Evolutionary conservation across 2,113 vertebrate genomes (phyloP), one percentile per base, ranked within the genome.

Genomic region (Tenrec ecaudatus): DNA sequence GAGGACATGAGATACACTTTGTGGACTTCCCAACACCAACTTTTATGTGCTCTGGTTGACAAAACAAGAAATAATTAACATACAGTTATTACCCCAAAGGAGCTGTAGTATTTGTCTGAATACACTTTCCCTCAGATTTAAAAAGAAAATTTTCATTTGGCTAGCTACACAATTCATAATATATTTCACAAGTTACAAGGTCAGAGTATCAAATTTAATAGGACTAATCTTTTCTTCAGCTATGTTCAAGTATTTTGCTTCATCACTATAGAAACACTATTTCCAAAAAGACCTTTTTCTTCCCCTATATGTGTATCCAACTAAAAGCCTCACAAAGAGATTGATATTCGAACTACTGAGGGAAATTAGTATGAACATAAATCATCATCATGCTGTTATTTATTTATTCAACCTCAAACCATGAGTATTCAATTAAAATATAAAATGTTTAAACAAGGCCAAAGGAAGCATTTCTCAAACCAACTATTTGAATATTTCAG

Each of bases 401-500:
- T 91, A 60, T 7, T 38, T 82, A 2, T 82, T 89, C 85, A 53
- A 92, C 89, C 23, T 81, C 11, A 84, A n/a, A 29, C 3, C 16
- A 73, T 43, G 29, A 43, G 7, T 76, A 31, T 5, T 82, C 1
- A 22, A 80, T 78, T 95, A 23, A n/a, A 75, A 53, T 47, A 80
- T 40, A 53, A 75, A 93, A 38, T 22, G 31, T 90, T 82, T 19
- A 80, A 53, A 92, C 27, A 76, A 89, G n/a, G 79, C 76, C 75
- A 36, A 89, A 62, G 4, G 53, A 81, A 89, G 80, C 38, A 33
- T 29, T 10, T 82, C 53, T 90, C 12, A 88, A 76, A 84, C 81
- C 43, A 93, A 9, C 27, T 82, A 77, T 47, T 88, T 90, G 29
- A 85, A 38, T 83, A 73, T 86, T 96, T 71, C 33, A 86, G 47